Base-by-base conservation (phyloP, 2,888 invertebrate genomes). In the Ectobius pallidus region DNA sequence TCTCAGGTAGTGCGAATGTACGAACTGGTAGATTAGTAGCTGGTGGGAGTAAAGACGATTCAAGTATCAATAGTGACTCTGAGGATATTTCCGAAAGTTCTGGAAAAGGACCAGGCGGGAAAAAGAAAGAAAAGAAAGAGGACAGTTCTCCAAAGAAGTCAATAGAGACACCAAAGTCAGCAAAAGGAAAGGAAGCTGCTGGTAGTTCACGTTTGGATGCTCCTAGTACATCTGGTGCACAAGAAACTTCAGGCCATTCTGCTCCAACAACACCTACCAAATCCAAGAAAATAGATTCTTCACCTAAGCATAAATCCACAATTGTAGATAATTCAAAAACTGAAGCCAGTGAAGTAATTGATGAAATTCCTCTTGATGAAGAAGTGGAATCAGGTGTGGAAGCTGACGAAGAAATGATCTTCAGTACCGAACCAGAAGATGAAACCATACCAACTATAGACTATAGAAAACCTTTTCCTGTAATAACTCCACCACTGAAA, bases 51-150 rank as follows among this genome's bases (percentile, higher is more conserved):
- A 75, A 76, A 30, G 88, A 90, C 30, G 89, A 87, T 80, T 91
- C 90, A 0, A 90, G 87, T 77, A 78, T 87, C 3, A 65, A 65
- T 42, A 91, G 91, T 63, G 92, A 92, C 80, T 90, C 90, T 0
- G 88, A 88, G 77, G 87, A 87, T 65, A 39, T 73, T 30, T 72
- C 72, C 1, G 75, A 75, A 61, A 65, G 44, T 18, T 73, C 71
- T 6, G 62, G 22, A 14, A 71, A 70, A 49, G 73, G 32, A 25
- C 32, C 32, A 18, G 73, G 70, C 14, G 14, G 22, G 1, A 58
- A 9, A 4, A 30, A 25, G 11, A 61, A 61, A 32, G 27, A 20
- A 6, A 55, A 39, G 16, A 42, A 34, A 14, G 49, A 32, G 34
- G 70, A 71, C 20, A 18, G 55, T 30, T 68, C 71, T 6, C 71